A percentile compares a stretch with the other conserved stretches of the same genome.
These are phyloP conservation scores for Phainopepla nitens DNA, from an alignment of 2,113 vertebrate genomes.

Conservation along the genomic window DNA sequence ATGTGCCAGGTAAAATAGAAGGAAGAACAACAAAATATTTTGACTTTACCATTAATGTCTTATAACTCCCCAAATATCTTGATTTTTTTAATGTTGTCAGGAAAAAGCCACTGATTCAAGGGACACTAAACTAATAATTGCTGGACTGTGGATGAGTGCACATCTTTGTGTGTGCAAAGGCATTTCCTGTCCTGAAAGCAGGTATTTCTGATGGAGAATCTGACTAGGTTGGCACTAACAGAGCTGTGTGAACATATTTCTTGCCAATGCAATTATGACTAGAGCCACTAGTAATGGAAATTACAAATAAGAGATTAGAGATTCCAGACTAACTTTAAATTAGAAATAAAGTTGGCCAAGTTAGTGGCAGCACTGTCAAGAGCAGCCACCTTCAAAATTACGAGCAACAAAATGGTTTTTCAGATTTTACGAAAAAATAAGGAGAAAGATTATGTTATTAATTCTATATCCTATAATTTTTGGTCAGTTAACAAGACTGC, in stretches of 20 bases:
- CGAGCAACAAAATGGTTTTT: background rate
- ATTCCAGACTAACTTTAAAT: background rate
- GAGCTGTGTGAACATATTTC: background rate
- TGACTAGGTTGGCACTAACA: background rate
- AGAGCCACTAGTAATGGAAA: background rate
- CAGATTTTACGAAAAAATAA: background rate
- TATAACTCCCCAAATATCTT: background rate
- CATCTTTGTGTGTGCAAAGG: background rate
- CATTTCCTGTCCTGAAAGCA: background rate
- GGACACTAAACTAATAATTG: too few species aligned
- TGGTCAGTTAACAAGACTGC: background rate
- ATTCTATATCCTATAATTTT: background rate
- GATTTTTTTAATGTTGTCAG: background rate
- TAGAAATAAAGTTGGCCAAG: background rate
- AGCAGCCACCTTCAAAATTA: background rate
- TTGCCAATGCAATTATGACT: background rate
- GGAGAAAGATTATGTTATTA: background rate
- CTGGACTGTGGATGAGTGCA: background rate
- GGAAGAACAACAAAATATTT: background rate
- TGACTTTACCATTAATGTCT: background rate
- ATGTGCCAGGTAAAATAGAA: background rate
- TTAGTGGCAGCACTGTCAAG: background rate
- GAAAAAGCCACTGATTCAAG: background rate
- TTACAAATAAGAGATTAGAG: slow-evolving; percentile 25
- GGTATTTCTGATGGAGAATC: background rate